These are phyloP conservation scores for Entelurus aequoreus DNA, from an alignment of 2,113 vertebrate species.

Conservation along the genomic window DNA sequence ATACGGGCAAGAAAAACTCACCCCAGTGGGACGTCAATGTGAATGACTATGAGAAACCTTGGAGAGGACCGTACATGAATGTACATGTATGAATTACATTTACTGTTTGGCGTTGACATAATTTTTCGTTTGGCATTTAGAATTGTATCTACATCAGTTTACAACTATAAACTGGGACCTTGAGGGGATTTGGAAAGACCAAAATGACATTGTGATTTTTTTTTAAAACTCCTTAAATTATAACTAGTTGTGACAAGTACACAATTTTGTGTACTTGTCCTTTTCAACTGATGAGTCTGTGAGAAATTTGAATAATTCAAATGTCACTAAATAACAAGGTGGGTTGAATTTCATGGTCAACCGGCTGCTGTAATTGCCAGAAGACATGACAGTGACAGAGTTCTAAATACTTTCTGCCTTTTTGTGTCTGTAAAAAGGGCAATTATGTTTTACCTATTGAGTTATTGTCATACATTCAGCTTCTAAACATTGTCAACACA, in stretches of 20 bases:
- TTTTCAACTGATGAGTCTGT: conserved; percentile 48
- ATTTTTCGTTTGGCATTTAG: neutral
- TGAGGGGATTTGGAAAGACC: conserved; percentile 17
- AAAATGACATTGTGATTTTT: conserved; percentile 28
- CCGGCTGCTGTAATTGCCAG: conserved; percentile 48
- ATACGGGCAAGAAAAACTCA: too few species aligned
- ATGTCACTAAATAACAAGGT: conserved; percentile 65
- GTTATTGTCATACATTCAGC: neutral
- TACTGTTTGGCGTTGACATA: neutral
- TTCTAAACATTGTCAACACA: too few species aligned
- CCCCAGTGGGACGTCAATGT: too few species aligned
- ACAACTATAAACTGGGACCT: conserved; percentile 14
- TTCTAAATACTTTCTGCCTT: conserved; percentile 16
- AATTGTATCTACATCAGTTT: too few species aligned
- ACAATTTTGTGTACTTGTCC: conserved; percentile 29
- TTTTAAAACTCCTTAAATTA: conserved; percentile 23
- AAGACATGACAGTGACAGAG: conserved; percentile 33
- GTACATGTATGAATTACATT: conserved; percentile 3
- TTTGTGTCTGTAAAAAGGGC: conserved; percentile 2
- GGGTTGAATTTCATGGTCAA: conserved; percentile 58
- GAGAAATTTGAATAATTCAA: conserved; percentile 58
- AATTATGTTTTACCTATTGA: neutral
- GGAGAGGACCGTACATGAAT: too few species aligned
- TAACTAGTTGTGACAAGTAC: conserved; percentile 15
- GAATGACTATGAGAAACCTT: too few species aligned